phyloP scores from a whole-genome alignment of 2,888 invertebrate genomes.

The Eupithecia insigniata region DNA sequence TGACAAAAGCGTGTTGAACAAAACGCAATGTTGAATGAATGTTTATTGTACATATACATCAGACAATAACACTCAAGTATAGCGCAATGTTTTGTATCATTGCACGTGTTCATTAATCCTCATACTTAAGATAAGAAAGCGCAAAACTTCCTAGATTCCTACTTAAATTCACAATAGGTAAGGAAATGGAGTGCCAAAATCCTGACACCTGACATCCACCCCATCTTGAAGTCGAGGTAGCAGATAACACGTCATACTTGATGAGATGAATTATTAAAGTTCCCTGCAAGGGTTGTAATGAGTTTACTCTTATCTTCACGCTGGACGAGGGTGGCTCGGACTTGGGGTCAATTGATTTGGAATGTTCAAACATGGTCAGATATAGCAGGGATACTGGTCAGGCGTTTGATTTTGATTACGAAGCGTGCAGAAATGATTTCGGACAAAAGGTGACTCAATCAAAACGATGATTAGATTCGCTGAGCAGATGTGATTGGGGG shows the following conservation, averaged over 20 bases:
- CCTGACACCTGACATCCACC: slow-evolving; percentile 36
- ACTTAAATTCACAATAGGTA: background rate
- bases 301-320: slow-evolving; percentile 50
- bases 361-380: slow-evolving; percentile 20
- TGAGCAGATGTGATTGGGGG: background rate
- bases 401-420: slow-evolving; percentile 4
- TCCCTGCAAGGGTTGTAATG: slow-evolving; percentile 48
- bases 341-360: slow-evolving; percentile 46
- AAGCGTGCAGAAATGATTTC: background rate
- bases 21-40: background rate
- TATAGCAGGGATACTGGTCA: background rate
- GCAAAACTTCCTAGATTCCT: background rate
- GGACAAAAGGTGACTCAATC: background rate
- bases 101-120: background rate
- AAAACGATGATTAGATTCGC: background rate
- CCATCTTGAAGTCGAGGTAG: slow-evolving; percentile 40
- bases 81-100: background rate
- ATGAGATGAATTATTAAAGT: slow-evolving; percentile 51
- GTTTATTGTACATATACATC: background rate
- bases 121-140: background rate
- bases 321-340: slow-evolving; percentile 42
- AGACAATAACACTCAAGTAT: background rate
- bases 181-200: slow-evolving; percentile 30
- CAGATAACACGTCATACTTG: slow-evolving; percentile 43
- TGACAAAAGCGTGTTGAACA: background rate